phyloP scores from a whole-genome alignment of 2,797 vertebrate species.

The Champsocephalus esox region DNA sequence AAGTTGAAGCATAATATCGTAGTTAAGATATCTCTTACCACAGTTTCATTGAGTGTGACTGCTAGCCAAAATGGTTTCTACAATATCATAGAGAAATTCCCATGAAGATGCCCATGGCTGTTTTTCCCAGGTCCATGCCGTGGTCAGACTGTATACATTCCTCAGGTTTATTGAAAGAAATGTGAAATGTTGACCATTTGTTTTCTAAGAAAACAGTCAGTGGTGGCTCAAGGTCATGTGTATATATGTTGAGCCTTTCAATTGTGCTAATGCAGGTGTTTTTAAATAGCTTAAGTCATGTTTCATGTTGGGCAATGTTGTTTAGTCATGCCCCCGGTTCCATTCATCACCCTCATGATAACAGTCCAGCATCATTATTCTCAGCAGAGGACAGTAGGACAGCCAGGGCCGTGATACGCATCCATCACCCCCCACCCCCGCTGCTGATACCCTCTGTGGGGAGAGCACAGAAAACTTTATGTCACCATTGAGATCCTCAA shows the following conservation, averaged over 20 bases:
- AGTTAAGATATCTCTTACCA: not conserved
- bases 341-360: constrained; percentile 48
- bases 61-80: not conserved
- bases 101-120: too few relatives aligned
- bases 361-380: constrained; percentile 45
- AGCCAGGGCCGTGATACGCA: constrained; percentile 47
- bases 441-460: constrained; percentile 35
- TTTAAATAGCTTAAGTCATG: constrained; percentile 31
- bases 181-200: not conserved
- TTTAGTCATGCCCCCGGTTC: constrained; percentile 33
- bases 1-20: not conserved
- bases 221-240: not conserved
- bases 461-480: constrained; percentile 36
- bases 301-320: constrained; percentile 57
- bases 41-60: not conserved
- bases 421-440: constrained; percentile 48
- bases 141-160: not conserved
- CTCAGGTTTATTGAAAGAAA: constrained; percentile 2
- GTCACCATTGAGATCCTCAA: constrained; percentile 48
- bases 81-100: not conserved
- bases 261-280: constrained; percentile 44
- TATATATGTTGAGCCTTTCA: not conserved
- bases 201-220: constrained; percentile 16
- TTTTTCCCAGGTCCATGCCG: not conserved
- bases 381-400: constrained; percentile 46